phyloP scores from a whole-genome alignment of 2,113 vertebrate genomes.

The Eolophus roseicapilla region DNA sequence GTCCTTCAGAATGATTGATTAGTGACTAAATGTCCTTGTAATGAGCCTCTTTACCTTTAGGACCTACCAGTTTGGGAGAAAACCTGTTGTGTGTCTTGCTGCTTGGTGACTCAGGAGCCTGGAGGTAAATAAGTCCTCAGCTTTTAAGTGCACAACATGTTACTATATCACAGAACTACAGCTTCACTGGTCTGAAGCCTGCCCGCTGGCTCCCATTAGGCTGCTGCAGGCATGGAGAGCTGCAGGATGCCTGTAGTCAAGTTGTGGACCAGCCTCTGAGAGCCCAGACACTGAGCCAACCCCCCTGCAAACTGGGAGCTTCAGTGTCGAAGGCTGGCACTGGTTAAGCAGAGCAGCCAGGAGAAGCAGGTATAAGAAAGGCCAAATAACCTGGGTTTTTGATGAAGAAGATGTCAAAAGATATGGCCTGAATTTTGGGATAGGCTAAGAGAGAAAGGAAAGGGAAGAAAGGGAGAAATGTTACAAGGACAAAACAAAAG shows the following conservation, averaged over 20 bases:
- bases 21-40: not conserved
- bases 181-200: not conserved
- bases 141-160: not conserved
- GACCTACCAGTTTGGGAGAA: not conserved
- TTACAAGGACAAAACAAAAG: not conserved
- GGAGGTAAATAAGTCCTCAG: not conserved
- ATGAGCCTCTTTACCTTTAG: constrained; percentile 7
- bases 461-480: not conserved
- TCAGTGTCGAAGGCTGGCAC: accelerated
- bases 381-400: not conserved
- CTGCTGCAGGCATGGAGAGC: not conserved
- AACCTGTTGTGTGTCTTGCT: not conserved
- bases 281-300: not conserved
- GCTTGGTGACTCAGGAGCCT: not conserved
- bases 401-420: not conserved
- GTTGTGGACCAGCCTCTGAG: not conserved
- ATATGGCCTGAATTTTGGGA: not conserved
- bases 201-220: not conserved
- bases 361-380: not conserved
- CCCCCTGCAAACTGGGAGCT: not conserved
- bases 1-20: constrained; percentile 24
- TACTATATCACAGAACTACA: not conserved
- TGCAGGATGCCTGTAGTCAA: accelerated
- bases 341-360: not conserved
- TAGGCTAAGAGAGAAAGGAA: not conserved